Evolutionary conservation across 2,888 invertebrate genomes (phyloP).

Genomic region (Hydrotaea diabolus): DNA sequence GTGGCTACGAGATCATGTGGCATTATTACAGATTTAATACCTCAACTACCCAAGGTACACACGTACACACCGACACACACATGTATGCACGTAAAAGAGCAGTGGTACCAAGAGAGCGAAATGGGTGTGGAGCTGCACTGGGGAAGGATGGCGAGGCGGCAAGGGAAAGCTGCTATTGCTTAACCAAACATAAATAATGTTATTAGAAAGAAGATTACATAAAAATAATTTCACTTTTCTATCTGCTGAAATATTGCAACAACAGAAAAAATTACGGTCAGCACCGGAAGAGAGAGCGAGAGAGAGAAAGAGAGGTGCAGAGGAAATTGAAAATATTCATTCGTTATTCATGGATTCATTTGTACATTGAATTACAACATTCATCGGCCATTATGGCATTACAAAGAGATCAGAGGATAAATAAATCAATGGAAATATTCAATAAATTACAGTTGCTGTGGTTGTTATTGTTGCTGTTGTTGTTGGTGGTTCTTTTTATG

Average conservation of each 20-base stretch:
- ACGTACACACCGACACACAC: not conserved
- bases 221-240: conserved; percentile 12
- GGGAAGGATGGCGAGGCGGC: too few species aligned
- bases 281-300: too few species aligned
- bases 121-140: too few species aligned
- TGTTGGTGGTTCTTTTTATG: too few species aligned
- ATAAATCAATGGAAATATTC: conserved; percentile 4
- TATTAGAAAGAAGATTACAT: conserved; percentile 43
- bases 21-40: conserved; percentile 32
- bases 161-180: not conserved
- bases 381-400: not conserved
- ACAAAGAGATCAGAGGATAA: not conserved
- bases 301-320: too few species aligned
- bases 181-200: conserved; percentile 32
- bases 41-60: not conserved
- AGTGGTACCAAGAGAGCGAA: not conserved
- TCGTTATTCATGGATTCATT: not conserved
- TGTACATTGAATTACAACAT: conserved; percentile 6
- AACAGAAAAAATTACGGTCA: not conserved
- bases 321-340: conserved; percentile 15
- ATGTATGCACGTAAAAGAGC: not conserved
- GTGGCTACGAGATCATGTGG: conserved; percentile 33
- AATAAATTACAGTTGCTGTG: not conserved
- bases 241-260: not conserved
- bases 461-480: not conserved